A percentile compares a stretch with the other conserved stretches of the same genome.
Evolutionary conservation across 2,797 vertebrate genomes (phyloP).

Genomic region (Typhlichthys eigenmanni): DNA sequence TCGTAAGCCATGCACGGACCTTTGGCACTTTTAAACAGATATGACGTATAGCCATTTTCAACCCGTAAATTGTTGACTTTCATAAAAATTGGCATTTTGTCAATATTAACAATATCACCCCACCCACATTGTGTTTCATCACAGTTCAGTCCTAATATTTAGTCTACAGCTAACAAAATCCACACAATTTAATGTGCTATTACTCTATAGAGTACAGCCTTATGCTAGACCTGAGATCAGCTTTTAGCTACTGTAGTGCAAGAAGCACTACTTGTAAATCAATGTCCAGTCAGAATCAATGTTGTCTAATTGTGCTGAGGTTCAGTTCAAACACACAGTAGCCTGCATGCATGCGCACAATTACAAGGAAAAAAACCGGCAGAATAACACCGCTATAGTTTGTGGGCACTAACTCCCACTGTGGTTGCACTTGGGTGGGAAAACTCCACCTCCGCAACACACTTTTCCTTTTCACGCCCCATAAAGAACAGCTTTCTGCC

Average conservation of each 20-base stretch:
- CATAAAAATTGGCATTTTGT: too few relatives aligned
- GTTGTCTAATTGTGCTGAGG: not conserved
- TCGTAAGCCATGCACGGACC: too few relatives aligned
- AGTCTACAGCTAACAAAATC: too few relatives aligned
- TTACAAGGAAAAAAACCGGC: not conserved
- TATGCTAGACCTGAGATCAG: constrained; percentile 32
- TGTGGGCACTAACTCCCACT: constrained; percentile 47
- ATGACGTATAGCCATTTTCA: too few relatives aligned
- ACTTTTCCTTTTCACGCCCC: constrained; percentile 6
- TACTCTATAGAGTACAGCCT: constrained; percentile 27
- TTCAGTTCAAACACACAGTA: not conserved
- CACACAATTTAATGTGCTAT: too few relatives aligned
- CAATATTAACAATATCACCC: too few relatives aligned
- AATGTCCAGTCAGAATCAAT: not conserved
- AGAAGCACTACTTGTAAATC: constrained; percentile 21
- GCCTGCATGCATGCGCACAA: constrained; percentile 6
- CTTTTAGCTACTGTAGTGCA: constrained; percentile 29
- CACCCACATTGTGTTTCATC: too few relatives aligned
- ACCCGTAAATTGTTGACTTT: too few relatives aligned
- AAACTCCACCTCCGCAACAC: constrained; percentile 48
- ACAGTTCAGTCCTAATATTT: too few relatives aligned
- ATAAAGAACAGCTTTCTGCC: constrained; percentile 41
- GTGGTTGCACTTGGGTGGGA: constrained; percentile 55
- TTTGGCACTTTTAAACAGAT: too few relatives aligned
- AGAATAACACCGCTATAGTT: not conserved